Evolutionary conservation across 1,140 invertebrate species (phyloP), one percentile per base, ranked within the genome.

Genomic region (Calliopsis andreniformis): DNA sequence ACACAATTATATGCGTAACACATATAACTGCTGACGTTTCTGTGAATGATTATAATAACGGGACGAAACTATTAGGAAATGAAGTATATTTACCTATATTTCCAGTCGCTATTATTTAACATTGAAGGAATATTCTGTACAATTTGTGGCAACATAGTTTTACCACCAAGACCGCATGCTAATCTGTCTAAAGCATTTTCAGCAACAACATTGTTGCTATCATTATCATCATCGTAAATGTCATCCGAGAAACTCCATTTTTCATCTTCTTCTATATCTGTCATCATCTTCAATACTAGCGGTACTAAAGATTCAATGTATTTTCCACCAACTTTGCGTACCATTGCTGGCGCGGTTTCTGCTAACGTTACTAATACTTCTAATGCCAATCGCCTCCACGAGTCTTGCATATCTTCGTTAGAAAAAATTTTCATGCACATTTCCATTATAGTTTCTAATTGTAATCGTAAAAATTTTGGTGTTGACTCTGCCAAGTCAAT

Each of bases 171-270:
- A 16, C 97, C 97, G 93, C 98, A 99, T 4, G 98, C 98, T 78
- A 99, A 93, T 69, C 99, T 95, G 92, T 99, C 99, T 32, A 99
- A 92, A 18, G 98, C 97, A 71, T 98, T 98, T 92, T 99, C 99
- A 14, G 98, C 99, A 56, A 98, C 96, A 4, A 98, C 97, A 87
- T 97, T 96, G 91, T 98, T 99, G 82, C 97, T 97, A 79, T 96
- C 95, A 73, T 94, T 95, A 81, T 96, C 95, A 64, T 97, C 96
- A 63, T 95, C 94, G 63, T 94, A 92, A 56, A 96, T 93, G 87
- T 95, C 94, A 87, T 95, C 95, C 20, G 91, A 91, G 18, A 93
- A 89, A 58, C 94, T 93, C 96, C 96, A 97, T 43, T 96, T 95
- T 35, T 95, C 94, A 80, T 98, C 97, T 25, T 99, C 98, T 35